phyloP scores from a whole-genome alignment of 2,888 invertebrate genomes.

The Scaptomyza polygonia region DNA sequence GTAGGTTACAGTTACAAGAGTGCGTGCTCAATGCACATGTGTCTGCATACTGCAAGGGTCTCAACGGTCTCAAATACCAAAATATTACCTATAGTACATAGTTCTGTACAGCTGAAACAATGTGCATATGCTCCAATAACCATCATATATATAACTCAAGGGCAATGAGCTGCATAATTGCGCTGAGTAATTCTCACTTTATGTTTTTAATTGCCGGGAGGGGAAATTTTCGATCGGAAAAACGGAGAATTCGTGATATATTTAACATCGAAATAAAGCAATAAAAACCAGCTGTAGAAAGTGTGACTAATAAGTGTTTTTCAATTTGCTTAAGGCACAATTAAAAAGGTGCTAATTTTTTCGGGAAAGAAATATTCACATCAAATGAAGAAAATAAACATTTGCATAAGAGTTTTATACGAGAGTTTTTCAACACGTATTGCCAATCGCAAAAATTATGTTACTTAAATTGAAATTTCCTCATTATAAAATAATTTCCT shows the following conservation, averaged over 20 bases:
- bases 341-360: no score
- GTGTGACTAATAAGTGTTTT: neutral
- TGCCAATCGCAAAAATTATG: neutral
- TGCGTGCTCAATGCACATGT: constrained; percentile 66
- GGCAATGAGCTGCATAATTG: constrained; percentile 79
- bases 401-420: no score
- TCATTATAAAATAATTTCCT: neutral
- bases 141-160: constrained; percentile 65
- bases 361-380: no score
- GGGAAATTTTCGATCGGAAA: neutral
- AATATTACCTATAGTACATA: constrained; percentile 27
- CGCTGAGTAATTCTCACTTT: constrained; percentile 79
- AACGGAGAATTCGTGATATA: constrained; percentile 9
- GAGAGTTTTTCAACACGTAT: neutral
- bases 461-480: no score
- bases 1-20: constrained; percentile 36
- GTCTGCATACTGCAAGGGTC: constrained; percentile 64
- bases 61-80: no score
- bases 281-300: constrained; percentile 14
- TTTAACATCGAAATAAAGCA: constrained; percentile 27
- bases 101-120: constrained; percentile 4
- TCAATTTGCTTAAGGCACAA: no score
- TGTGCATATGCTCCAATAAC: constrained; percentile 57
- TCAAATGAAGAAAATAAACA: no score
- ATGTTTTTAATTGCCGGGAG: constrained; percentile 51